phyloP scores from a whole-genome alignment of 2,113 vertebrate genomes.

The Bubalus kerabau region DNA sequence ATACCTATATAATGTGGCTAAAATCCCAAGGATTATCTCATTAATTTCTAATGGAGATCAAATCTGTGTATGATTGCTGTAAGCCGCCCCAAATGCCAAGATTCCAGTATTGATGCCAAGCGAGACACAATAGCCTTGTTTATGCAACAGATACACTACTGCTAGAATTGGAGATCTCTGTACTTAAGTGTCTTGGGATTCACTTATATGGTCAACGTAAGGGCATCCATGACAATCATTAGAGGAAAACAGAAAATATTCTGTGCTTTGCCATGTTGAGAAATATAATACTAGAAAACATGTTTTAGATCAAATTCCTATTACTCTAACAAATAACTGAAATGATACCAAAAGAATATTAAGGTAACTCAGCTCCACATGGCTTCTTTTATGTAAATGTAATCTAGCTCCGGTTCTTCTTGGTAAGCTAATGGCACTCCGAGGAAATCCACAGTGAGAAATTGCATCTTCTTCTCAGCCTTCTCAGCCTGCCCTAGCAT shows the following conservation, averaged over 20 bases:
- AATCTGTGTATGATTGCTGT: neutral
- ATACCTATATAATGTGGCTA: neutral
- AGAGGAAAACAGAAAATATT: neutral
- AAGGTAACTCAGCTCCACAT: neutral
- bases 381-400: neutral
- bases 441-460: slow-evolving; percentile 49
- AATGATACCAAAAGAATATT: neutral
- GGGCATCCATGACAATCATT: neutral
- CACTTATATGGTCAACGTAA: neutral
- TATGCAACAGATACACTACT: neutral
- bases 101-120: neutral
- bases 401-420: neutral
- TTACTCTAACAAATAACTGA: neutral
- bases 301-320: slow-evolving; percentile 22
- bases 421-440: slow-evolving; percentile 34
- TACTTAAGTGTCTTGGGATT: neutral
- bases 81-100: neutral
- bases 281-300: neutral
- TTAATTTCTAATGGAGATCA: neutral
- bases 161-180: neutral
- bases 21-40: neutral
- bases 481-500: neutral
- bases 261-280: neutral
- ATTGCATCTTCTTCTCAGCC: neutral
- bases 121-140: neutral